Evolutionary conservation across 1,140 invertebrate genomes (phyloP), one percentile per base, ranked within the genome.

Genomic region (Condylostylus longicornis): DNA sequence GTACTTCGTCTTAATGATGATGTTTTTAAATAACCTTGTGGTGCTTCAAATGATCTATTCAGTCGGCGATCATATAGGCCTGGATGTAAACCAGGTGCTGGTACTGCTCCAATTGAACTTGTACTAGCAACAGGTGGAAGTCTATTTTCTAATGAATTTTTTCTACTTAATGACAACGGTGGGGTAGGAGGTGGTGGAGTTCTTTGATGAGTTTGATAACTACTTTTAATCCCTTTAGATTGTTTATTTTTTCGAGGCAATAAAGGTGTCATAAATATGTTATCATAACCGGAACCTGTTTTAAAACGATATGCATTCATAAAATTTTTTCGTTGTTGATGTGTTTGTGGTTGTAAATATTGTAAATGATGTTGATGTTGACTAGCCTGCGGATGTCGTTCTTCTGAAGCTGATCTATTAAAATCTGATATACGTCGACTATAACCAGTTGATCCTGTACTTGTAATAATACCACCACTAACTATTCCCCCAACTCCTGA

Each of bases 41-140:
- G 53, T n/a, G 58, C 55, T 35, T 61, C 58, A 23, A 61, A 61
- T 20, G 58, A 61, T 23, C 58, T 49, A 48, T 61, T 61, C 20
- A 60, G 18, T 5, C 58, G 52, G 9, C 58, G 44, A 38, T 61
- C 58, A 19, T 61, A 61, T n/a, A 61, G 47, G 19, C 57, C 53
- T 2, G 52, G 54, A 36, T 46, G 43, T 21, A 21, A 18, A 23
- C 18, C 3, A 8, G 33, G n/a, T 30, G 22, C 6, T 10, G 8
- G 20, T 18, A 12, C 37, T 30, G 28, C 13, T 18, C 25, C 30
- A n/a, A 19, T 37, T 14, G 23, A n/a, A n/a, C n/a, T n/a, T n/a
- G n/a, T n/a, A n/a, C n/a, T n/a, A n/a, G 29, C 4, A 37, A 19
- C 33, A 14, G 22, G 17, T 1, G 35, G 31, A 22, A 33, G 40